A percentile compares a stretch with the other conserved stretches of the same genome.
Conservation (phyloP, 23 tunicate genomes). For the Aplidium turbinatum region DNA sequence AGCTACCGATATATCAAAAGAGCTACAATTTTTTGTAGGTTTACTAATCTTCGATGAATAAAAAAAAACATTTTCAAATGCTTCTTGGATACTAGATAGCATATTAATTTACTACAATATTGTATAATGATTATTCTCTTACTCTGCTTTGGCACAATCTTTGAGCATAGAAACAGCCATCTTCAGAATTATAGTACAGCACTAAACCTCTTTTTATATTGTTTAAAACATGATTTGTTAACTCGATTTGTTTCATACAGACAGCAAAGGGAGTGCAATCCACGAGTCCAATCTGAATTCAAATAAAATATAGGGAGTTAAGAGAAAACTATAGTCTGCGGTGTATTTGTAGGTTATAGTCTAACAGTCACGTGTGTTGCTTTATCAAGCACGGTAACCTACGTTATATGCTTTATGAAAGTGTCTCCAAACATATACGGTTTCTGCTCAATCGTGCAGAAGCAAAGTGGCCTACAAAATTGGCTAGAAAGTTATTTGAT, state of each 20-base stretch:
- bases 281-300: constrained; percentile 54
- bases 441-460: neutral
- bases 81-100: neutral
- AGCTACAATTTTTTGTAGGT: too few relatives aligned
- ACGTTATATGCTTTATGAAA: neutral
- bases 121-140: neutral
- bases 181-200: constrained; percentile 44
- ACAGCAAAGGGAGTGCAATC: constrained; percentile 66
- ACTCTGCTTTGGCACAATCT: constrained; percentile 90
- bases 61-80: too few relatives aligned
- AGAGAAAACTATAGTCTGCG: too few relatives aligned
- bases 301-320: neutral
- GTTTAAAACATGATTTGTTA: constrained; percentile 70
- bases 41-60: too few relatives aligned
- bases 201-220: constrained; percentile 83
- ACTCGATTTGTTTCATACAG: constrained; percentile 52
- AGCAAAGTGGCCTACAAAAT: neutral
- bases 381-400: too few relatives aligned
- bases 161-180: constrained; percentile 69
- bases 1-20: too few relatives aligned
- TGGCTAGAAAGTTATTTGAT: too few relatives aligned
- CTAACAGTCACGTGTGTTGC: too few relatives aligned
- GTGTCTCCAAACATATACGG: neutral
- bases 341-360: too few relatives aligned
- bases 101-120: neutral